These are phyloP conservation scores for Heteronetta atricapilla DNA, from an alignment of 2,113 vertebrate genomes.

Conservation along the genomic window DNA sequence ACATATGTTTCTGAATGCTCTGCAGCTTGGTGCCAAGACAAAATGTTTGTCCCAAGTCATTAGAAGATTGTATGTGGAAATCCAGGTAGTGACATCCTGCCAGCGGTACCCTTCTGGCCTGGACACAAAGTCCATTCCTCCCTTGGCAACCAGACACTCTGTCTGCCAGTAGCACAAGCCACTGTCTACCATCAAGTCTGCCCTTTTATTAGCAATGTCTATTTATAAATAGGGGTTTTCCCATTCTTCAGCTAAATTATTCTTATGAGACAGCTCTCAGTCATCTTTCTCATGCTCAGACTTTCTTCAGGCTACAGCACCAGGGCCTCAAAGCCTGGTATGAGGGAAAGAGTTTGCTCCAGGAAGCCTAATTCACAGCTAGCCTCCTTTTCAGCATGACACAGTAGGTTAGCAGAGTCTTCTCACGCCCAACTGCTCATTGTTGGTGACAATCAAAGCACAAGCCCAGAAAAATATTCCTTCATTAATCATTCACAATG, in stretches of 20 bases:
- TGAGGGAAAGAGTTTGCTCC: not conserved
- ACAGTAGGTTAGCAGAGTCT: not conserved
- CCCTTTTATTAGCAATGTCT: not conserved
- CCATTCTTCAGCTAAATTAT: not conserved
- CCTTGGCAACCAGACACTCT: too few species aligned
- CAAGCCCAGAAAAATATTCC: not conserved
- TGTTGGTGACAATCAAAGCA: not conserved
- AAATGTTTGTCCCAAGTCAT: not conserved
- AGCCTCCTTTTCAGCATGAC: not conserved
- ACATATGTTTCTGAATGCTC: rapidly evolving
- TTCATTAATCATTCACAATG: not conserved
- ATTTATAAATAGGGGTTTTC: not conserved
- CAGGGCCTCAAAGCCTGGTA: rapidly evolving
- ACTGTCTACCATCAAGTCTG: not conserved
- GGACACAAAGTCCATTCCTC: rapidly evolving
- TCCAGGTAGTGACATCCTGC: not conserved
- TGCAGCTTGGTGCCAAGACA: not conserved
- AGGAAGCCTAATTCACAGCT: not conserved
- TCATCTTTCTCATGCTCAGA: not conserved
- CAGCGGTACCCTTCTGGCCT: not conserved
- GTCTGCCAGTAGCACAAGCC: not conserved
- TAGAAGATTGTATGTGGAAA: not conserved
- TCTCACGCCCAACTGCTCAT: not conserved
- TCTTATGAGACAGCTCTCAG: not conserved
- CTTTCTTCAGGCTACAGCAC: not conserved